Conservation (phyloP, 2,113 vertebrate genomes). For the Phoxinus phoxinus region DNA sequence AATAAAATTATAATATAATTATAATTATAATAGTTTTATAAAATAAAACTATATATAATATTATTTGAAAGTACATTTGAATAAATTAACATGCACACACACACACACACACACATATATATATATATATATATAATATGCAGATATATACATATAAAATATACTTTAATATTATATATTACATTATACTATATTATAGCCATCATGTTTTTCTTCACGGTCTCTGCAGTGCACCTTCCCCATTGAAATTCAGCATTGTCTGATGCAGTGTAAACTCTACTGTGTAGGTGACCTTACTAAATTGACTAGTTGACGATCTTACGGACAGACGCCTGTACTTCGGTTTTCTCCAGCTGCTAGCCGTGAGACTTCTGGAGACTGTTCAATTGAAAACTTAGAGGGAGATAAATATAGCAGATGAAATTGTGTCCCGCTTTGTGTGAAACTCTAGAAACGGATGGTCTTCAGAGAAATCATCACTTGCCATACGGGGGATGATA, state of each 20-base stretch:
- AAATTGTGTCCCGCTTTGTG: constrained; percentile 23
- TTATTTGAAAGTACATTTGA: too few species aligned
- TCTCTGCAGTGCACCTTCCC: not conserved
- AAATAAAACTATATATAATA: too few species aligned
- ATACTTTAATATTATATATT: not conserved
- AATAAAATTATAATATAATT: too few species aligned
- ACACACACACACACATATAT: too few species aligned
- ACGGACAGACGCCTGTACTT: not conserved
- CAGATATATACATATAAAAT: too few species aligned
- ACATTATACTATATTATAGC: not conserved
- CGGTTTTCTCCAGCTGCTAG: constrained; percentile 17
- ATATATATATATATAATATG: too few species aligned
- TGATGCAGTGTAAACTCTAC: constrained; percentile 1
- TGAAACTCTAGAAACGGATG: constrained; percentile 39
- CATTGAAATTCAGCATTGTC: not conserved
- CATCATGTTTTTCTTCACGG: not conserved
- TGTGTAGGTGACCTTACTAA: not conserved
- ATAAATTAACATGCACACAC: too few species aligned
- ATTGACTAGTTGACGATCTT: constrained; percentile 22
- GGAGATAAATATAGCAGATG: constrained; percentile 21
- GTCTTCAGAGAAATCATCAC: constrained; percentile 37
- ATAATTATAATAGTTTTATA: too few species aligned
- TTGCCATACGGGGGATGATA: constrained; percentile 28
- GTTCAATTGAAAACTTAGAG: constrained; percentile 34
- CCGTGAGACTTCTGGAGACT: constrained; percentile 22